Percentiles rank a stretch among this genome's conserved stretches.
Evolutionary conservation across 2,113 vertebrate species (phyloP).

Genomic region (Saccopteryx bilineata): DNA sequence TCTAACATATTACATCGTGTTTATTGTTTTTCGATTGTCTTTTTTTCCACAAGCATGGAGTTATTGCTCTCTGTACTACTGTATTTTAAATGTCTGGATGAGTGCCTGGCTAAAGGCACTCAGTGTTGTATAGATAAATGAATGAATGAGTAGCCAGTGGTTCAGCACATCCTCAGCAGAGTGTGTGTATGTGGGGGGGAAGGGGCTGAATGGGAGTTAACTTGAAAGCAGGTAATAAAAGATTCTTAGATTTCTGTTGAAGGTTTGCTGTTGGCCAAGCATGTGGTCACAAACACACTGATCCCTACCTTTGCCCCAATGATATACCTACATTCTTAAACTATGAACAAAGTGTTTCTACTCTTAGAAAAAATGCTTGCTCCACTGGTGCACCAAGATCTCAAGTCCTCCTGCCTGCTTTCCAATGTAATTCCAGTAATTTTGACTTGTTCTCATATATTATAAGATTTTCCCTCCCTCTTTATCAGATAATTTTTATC

Average conservation of each 20-base stretch:
- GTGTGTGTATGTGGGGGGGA: not conserved
- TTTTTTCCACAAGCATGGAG: too few relatives aligned
- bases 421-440: not conserved
- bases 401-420: not conserved
- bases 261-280: not conserved
- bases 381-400: too few relatives aligned
- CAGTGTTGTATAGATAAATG: not conserved
- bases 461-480: not conserved
- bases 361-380: not conserved
- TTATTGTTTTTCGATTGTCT: too few relatives aligned
- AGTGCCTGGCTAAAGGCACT: not conserved
- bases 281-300: not conserved
- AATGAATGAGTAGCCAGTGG: too few relatives aligned
- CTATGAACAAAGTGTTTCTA: not conserved
- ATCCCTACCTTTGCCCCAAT: not conserved
- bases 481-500: not conserved
- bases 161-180: not conserved
- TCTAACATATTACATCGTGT: too few relatives aligned
- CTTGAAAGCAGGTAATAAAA: not conserved
- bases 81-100: too few relatives aligned
- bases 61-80: too few relatives aligned
- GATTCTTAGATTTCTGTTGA: not conserved
- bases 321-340: not conserved
- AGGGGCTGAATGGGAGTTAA: not conserved
- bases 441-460: not conserved